Percentiles rank a stretch among this genome's conserved stretches.
Conservation (phyloP, 2,888 invertebrate genomes). For the Meloe dianella region DNA sequence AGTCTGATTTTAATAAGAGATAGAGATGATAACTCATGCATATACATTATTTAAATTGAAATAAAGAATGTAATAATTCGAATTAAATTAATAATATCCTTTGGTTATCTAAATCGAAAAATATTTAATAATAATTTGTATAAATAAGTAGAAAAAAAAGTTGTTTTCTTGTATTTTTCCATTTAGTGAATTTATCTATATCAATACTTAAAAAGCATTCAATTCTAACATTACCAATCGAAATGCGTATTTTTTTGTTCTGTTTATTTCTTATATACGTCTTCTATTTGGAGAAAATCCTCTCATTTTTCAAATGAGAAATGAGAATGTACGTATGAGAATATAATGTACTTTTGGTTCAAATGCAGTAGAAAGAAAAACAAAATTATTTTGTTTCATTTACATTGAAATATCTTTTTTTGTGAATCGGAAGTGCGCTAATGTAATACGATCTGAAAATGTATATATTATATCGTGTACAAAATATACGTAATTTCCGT, state of each 20-base stretch:
- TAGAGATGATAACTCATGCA: no score
- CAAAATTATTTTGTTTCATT: background rate
- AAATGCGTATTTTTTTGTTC: background rate
- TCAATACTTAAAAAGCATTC: background rate
- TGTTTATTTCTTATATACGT: background rate
- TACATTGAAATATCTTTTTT: background rate
- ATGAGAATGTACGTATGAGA: background rate
- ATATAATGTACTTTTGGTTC: background rate
- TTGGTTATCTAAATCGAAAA: no score
- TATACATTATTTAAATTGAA: no score
- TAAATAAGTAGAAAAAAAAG: no score
- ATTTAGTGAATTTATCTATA: no score
- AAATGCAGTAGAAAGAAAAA: background rate
- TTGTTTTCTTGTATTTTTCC: no score
- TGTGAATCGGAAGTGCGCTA: background rate
- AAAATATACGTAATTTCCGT: slow-evolving; percentile 1
- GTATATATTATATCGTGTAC: background rate
- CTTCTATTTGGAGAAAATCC: background rate
- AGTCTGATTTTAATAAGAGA: no score
- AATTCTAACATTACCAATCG: background rate
- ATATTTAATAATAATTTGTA: no score
- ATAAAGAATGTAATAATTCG: no score
- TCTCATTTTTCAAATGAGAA: background rate
- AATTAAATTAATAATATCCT: no score
- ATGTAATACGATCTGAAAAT: background rate